Evolutionary conservation across 2,797 vertebrate species (phyloP), one percentile per base, ranked within the genome.

Genomic region (Pyrocephalus nanus): DNA sequence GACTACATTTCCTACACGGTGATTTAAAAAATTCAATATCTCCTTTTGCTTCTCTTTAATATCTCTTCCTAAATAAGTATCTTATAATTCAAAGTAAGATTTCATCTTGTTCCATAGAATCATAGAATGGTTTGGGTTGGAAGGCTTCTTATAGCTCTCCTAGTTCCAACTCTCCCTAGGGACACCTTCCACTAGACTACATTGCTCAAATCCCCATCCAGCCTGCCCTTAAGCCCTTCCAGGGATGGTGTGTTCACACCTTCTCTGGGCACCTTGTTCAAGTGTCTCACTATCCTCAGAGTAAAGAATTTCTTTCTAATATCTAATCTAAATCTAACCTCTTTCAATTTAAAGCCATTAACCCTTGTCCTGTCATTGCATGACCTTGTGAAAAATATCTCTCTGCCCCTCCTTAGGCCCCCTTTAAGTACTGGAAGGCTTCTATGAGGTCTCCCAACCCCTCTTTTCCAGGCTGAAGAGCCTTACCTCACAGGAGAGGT

Each of bases 91-190:
- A 69, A 71, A 47, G 5, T 32, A 83, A 64, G 18, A 75, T 65
- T 61, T 83, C 8, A 5, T 81, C 38, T 62, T 73, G 5, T 22
- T 86, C 34, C 17, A 4, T 2, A 5, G 30, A 30, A 30, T 70
- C 25, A 22, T 26, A 12, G 32, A 40, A 34, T 2, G 0, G 9
- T 34, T 13, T 58, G 12, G 2, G 12, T 13, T 65, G 15, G 51
- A 40, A 71, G 9, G 8, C 21, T 30, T 50, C 57, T 76, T 71
- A 51, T 26, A 36, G 51, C 10, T 90, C 25, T 15, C 6, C 25
- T 51, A 45, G 8, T 40, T 58, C 20, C n/a, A 45, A 0, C 25
- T 34, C 38, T 10, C 21, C 25, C 9, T 71, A 34, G 51, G 17
- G 17, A 57, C 50, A 30, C 5, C 11, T 40, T 71, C 3, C 45